A percentile compares a stretch with the other conserved stretches of the same genome.
These are phyloP conservation scores for Thinocorus orbignyianus DNA, from an alignment of 2,113 vertebrate species.

Conservation along the genomic window DNA sequence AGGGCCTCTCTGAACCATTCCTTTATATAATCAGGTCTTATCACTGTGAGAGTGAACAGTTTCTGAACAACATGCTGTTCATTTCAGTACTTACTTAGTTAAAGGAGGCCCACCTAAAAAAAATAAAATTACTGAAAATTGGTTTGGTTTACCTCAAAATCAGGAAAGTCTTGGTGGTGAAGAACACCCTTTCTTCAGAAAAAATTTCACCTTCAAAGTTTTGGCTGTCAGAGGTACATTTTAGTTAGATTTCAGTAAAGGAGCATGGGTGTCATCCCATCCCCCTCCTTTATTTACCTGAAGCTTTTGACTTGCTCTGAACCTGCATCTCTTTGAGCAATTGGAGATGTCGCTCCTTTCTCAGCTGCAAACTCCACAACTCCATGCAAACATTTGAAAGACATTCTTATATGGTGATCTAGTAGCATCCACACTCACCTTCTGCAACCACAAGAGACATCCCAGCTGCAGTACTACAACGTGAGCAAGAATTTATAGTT, in stretches of 20 bases:
- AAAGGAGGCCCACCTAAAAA: no score
- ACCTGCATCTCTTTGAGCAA: not conserved
- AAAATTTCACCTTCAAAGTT: not conserved
- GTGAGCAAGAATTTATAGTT: not conserved
- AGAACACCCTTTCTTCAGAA: not conserved
- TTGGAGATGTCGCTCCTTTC: not conserved
- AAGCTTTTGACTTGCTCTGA: not conserved
- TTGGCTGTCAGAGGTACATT: not conserved
- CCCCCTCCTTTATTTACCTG: not conserved
- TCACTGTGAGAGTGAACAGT: no score
- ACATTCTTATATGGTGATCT: not conserved
- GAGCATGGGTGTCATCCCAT: not conserved
- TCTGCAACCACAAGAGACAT: not conserved
- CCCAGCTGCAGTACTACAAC: not conserved
- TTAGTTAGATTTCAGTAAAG: not conserved
- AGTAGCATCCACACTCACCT: not conserved
- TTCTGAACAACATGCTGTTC: no score
- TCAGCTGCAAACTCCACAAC: not conserved
- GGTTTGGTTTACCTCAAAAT: no score
- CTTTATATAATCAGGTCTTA: no score
- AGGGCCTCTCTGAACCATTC: no score
- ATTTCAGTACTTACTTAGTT: no score
- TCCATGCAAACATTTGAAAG: not conserved
- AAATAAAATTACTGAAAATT: no score
- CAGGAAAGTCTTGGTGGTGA: not conserved